These are phyloP conservation scores for Pterois miles DNA, from an alignment of 2,797 vertebrate genomes.

Conservation along the genomic window DNA sequence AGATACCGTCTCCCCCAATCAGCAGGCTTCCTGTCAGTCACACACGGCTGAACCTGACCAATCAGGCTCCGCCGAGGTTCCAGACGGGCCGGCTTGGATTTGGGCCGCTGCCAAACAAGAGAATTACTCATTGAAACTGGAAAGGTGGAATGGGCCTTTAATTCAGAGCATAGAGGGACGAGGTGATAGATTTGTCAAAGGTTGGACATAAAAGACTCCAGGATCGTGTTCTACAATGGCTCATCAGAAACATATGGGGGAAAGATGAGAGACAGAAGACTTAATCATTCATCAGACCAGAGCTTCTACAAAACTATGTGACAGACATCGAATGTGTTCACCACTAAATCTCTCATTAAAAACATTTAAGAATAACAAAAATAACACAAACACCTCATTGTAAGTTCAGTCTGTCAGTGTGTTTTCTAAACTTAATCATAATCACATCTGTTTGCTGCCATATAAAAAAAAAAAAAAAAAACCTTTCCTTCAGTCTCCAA, in stretches of 20 bases:
- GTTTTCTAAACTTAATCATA: slow-evolving; percentile 39
- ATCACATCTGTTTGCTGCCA: slow-evolving; percentile 50
- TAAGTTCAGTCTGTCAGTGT: slow-evolving; percentile 39
- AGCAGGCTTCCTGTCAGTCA: slow-evolving; percentile 85
- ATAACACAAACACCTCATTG: slow-evolving; percentile 25
- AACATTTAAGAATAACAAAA: slow-evolving; percentile 15
- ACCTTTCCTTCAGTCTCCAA: slow-evolving; percentile 20
- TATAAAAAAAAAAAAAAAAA: not conserved
- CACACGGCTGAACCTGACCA: slow-evolving; percentile 76
- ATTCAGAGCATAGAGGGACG: slow-evolving; percentile 69
- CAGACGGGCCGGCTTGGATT: slow-evolving; percentile 63
- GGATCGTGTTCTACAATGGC: slow-evolving; percentile 70
- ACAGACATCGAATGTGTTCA: slow-evolving; percentile 23
- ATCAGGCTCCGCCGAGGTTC: slow-evolving; percentile 60
- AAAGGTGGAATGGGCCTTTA: slow-evolving; percentile 79
- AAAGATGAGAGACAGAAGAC: slow-evolving; percentile 42
- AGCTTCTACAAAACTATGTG: slow-evolving; percentile 30
- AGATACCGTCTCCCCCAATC: slow-evolving; percentile 84
- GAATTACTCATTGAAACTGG: slow-evolving; percentile 76
- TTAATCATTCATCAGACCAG: slow-evolving; percentile 49
- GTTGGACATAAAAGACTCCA: slow-evolving; percentile 68
- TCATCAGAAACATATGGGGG: slow-evolving; percentile 74
- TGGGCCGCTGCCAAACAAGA: slow-evolving; percentile 73
- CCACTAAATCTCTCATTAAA: slow-evolving; percentile 32
- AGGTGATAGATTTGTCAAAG: slow-evolving; percentile 80